These are phyloP conservation scores for Hippoglossus hippoglossus DNA, from an alignment of 2,797 vertebrate species.

Conservation along the genomic window DNA sequence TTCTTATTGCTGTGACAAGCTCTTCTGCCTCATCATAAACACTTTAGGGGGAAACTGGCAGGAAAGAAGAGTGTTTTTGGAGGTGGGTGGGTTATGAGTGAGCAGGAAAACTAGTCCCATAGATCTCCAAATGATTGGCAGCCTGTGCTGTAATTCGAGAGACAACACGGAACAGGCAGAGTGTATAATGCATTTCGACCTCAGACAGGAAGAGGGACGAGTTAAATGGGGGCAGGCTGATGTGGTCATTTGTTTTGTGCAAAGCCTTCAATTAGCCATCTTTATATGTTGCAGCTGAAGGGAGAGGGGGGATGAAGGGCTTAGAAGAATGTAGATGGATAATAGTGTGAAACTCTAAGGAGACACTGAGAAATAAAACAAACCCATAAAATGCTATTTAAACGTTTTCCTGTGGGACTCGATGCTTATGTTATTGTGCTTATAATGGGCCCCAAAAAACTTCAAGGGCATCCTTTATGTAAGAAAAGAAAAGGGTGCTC, in stretches of 20 bases:
- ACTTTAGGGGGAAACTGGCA: conserved; percentile 4
- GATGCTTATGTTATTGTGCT: conserved; percentile 31
- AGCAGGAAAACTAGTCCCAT: conserved; percentile 41
- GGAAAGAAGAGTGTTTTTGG: conserved; percentile 1
- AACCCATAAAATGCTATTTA: conserved; percentile 57
- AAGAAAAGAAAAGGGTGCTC: neutral
- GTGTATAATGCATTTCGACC: conserved; percentile 57
- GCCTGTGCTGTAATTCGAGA: conserved; percentile 67
- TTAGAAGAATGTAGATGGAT: conserved; percentile 58
- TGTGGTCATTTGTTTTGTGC: conserved; percentile 78
- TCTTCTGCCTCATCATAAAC: neutral
- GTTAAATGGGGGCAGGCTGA: conserved; percentile 74
- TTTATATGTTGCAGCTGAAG: conserved; percentile 75
- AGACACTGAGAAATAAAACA: conserved; percentile 60
- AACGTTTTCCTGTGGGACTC: conserved; percentile 26
- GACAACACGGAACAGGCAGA: conserved; percentile 61
- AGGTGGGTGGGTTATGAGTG: conserved; percentile 13
- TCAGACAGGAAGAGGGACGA: conserved; percentile 65
- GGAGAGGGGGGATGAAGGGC: conserved; percentile 42
- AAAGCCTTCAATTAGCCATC: conserved; percentile 79
- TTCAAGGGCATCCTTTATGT: conserved; percentile 41
- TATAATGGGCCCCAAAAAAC: conserved; percentile 27
- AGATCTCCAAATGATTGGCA: conserved; percentile 59
- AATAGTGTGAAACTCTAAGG: conserved; percentile 54
- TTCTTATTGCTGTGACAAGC: neutral